Percentiles rank a stretch among this genome's conserved stretches.
Conservation (phyloP, 1,140 invertebrate species). For the Venustaconcha ellipsiformis region DNA sequence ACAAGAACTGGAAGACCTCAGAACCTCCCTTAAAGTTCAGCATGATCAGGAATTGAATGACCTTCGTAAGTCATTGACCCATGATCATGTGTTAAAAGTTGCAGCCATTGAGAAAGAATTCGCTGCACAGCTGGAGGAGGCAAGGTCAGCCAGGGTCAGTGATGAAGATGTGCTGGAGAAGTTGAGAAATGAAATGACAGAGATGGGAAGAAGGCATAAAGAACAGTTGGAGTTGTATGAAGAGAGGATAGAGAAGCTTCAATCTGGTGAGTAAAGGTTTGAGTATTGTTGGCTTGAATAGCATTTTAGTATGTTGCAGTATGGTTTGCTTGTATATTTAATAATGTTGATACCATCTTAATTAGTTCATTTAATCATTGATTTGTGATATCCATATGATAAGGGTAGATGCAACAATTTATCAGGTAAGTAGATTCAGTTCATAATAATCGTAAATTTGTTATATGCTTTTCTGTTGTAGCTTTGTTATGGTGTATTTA, state of each 20-base stretch:
- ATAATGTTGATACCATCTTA: no score
- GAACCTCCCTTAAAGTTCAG: slow-evolving; percentile 33
- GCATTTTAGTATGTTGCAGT: no score
- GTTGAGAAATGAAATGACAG: slow-evolving; percentile 13
- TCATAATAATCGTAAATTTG: no score
- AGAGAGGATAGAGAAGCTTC: slow-evolving; percentile 13
- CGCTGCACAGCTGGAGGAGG: slow-evolving; percentile 10
- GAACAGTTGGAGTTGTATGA: slow-evolving; percentile 19
- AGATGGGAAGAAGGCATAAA: slow-evolving; percentile 29
- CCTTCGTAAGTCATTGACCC: background rate
- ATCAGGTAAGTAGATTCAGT: no score
- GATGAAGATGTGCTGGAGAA: slow-evolving; percentile 4
- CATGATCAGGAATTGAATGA: slow-evolving; percentile 19
- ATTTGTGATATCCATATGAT: no score
- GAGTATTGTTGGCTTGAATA: no score
- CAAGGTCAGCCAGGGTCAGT: background rate
- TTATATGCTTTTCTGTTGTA: no score
- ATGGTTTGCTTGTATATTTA: no score
- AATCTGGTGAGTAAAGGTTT: slow-evolving; percentile 8
- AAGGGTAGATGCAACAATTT: no score
- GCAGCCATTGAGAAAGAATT: slow-evolving; percentile 1
- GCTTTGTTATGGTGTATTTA: no score
- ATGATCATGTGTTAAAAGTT: slow-evolving; percentile 1
- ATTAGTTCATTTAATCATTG: no score
- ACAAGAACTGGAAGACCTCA: slow-evolving; percentile 41